phyloP scores from a whole-genome alignment of 2,888 invertebrate genomes.

The Automeris io region DNA sequence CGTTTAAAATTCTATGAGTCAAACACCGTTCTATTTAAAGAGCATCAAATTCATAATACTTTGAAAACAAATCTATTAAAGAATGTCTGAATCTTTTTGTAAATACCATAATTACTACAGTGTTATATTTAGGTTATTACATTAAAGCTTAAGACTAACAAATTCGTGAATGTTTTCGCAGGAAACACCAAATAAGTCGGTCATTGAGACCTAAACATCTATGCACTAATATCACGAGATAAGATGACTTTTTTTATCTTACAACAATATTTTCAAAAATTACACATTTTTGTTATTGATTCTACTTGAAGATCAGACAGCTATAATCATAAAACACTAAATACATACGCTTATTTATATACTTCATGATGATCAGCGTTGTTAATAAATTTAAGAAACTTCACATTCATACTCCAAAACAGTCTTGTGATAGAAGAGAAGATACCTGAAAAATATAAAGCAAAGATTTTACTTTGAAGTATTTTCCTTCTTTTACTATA shows the following conservation, averaged over 20 bases:
- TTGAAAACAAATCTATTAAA: neutral
- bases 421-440: constrained; percentile 97
- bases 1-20: neutral
- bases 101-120: neutral
- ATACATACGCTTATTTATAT: neutral
- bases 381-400: constrained; percentile 22
- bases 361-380: constrained; percentile 16
- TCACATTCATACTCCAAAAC: constrained; percentile 88
- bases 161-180: constrained; percentile 55
- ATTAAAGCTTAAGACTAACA: constrained; percentile 62
- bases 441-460: constrained; percentile 82
- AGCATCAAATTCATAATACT: neutral
- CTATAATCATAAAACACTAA: constrained; percentile 14
- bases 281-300: constrained; percentile 16
- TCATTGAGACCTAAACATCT: constrained; percentile 39
- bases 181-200: constrained; percentile 39
- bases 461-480: no score
- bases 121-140: constrained; percentile 22
- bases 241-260: constrained; percentile 42
- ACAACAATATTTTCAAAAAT: constrained; percentile 17
- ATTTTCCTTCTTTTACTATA: no score
- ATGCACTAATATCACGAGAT: constrained; percentile 66
- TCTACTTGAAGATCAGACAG: constrained; percentile 11
- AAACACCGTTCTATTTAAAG: neutral
- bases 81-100: neutral